A percentile compares a stretch with the other conserved stretches of the same genome.
Conservation (phyloP, 64 coral and sea anemone species). For the Stichodactyla helianthus region DNA sequence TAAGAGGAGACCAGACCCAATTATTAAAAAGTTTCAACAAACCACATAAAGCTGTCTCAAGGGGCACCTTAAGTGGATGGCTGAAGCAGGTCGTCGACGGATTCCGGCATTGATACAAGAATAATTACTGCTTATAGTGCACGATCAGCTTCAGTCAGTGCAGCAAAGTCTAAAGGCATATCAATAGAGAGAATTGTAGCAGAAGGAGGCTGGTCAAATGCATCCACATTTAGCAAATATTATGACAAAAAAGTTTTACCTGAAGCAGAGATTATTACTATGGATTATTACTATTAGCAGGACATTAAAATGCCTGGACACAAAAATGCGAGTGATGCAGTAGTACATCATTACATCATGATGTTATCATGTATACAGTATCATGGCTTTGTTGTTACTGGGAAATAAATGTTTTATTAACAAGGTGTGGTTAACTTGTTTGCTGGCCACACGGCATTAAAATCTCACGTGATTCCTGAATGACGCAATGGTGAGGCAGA, state of each 20-base stretch:
- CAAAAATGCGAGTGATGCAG: no score
- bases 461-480: not conserved
- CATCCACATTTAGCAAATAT: conserved; percentile 31
- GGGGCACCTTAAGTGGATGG: conserved; percentile 50
- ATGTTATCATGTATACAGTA: no score
- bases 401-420: no score
- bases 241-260: not conserved
- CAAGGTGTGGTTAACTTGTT: no score
- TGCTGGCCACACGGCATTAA: not conserved
- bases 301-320: no score
- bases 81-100: conserved; percentile 6
- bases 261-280: no score
- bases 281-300: not conserved
- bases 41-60: conserved; percentile 48
- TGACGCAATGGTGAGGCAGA: not conserved
- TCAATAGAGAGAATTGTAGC: conserved; percentile 41
- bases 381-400: no score
- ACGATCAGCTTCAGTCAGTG: conserved; percentile 37
- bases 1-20: conserved; percentile 23
- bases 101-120: conserved; percentile 54
- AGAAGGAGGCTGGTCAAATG: conserved; percentile 56
- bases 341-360: no score
- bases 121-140: conserved; percentile 45
- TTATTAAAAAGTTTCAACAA: conserved; percentile 36
- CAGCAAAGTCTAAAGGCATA: conserved; percentile 18